phyloP scores from a whole-genome alignment of 2,797 vertebrate species.

The Premnoplex brunnescens region DNA sequence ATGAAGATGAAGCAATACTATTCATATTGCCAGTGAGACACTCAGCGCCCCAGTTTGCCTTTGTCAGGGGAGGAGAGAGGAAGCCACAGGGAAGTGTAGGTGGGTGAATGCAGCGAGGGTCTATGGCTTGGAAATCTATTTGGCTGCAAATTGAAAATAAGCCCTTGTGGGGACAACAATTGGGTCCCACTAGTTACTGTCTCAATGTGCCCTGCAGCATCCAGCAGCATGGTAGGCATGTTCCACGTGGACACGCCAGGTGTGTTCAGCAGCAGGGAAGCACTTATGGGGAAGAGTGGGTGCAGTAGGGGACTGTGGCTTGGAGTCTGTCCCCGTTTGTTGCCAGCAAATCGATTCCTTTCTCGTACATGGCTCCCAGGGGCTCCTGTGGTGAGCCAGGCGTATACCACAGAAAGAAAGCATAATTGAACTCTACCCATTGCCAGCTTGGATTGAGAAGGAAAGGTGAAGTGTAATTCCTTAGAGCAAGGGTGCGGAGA shows the following conservation, averaged over 20 bases:
- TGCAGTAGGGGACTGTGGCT: constrained; percentile 12
- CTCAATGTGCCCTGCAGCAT: constrained; percentile 66
- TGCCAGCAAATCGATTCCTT: constrained; percentile 13
- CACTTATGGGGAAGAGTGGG: constrained; percentile 60
- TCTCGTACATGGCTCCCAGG: background rate
- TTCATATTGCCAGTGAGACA: constrained; percentile 48
- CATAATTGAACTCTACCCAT: background rate
- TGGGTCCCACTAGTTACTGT: constrained; percentile 69
- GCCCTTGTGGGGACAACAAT: constrained; percentile 71
- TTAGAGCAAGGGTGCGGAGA: background rate
- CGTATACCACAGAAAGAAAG: background rate
- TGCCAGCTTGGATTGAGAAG: background rate
- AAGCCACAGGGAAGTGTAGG: constrained; percentile 22
- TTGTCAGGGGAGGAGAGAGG: background rate
- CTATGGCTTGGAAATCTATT: constrained; percentile 76
- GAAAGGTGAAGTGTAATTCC: background rate
- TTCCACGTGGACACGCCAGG: constrained; percentile 60
- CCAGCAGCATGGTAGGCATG: constrained; percentile 65
- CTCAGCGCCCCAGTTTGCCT: constrained; percentile 46
- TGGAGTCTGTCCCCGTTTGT: constrained; percentile 20
- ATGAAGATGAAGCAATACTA: constrained; percentile 38
- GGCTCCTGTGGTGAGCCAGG: background rate
- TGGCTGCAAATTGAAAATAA: constrained; percentile 75
- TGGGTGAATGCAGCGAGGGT: constrained; percentile 52
- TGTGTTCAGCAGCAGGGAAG: constrained; percentile 69